A percentile compares a stretch with the other conserved stretches of the same genome.
Evolutionary conservation across 2,113 vertebrate species (phyloP).

Genomic region (Scytalopus superciliaris): DNA sequence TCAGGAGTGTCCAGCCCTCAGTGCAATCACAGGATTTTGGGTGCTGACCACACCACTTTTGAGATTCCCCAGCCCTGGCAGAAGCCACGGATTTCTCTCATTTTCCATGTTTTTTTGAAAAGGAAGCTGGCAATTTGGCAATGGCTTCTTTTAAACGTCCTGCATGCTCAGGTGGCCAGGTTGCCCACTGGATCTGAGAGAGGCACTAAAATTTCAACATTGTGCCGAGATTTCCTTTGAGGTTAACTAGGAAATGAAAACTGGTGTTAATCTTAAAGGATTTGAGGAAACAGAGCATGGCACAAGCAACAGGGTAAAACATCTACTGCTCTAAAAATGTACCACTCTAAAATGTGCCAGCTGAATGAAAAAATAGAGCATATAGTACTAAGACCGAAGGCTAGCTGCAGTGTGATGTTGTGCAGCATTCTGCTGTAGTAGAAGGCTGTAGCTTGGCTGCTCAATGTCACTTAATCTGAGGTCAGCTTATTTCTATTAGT

Average conservation of each 20-base stretch:
- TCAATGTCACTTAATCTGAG: not conserved
- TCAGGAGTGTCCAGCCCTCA: not conserved
- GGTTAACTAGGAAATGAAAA: not conserved
- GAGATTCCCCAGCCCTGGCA: not conserved
- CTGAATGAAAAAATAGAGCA: not conserved
- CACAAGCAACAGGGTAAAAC: not conserved
- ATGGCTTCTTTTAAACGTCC: not conserved
- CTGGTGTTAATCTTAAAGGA: not conserved
- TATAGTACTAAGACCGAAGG: not conserved
- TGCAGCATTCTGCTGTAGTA: not conserved
- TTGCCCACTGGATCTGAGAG: not conserved
- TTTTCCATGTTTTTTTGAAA: not conserved
- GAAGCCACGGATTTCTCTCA: not conserved
- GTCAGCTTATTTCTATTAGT: not conserved
- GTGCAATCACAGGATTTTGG: not conserved
- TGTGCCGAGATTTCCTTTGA: not conserved
- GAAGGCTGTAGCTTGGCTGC: not conserved
- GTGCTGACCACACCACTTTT: not conserved
- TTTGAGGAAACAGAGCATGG: not conserved
- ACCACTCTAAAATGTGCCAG: not conserved
- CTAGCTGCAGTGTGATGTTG: fast-evolving
- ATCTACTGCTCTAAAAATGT: not conserved
- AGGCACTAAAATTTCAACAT: not conserved
- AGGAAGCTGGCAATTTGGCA: not conserved
- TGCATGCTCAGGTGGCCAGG: not conserved